Base-by-base conservation (phyloP, 2,797 vertebrate genomes). In the Cottoperca gobio region DNA sequence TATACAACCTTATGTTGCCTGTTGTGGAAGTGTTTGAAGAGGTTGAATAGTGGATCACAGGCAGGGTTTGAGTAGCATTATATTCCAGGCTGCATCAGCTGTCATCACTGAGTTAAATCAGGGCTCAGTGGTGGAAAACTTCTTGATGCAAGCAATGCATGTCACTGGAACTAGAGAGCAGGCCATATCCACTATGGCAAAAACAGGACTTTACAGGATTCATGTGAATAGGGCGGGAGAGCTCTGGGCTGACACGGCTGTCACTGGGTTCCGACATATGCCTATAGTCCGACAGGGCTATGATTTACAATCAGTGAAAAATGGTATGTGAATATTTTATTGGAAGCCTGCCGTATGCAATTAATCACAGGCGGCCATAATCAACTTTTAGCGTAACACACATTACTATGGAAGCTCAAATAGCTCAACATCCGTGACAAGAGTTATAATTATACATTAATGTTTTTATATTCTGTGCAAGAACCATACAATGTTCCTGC, bases 261-360 rank as follows among this genome's bases (percentile, higher is more conserved):
- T 81, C 86, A 73, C 33, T 45, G 26, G 42, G 26, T 53, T 65
- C 65, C 39, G 10, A 86, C 57, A 60, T 57, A 80, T 63, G 21
- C 58, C 70, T 21, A 10, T 59, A 17, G 63, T 61, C 74, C 55
- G 45, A 73, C 79, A 65, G 55, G 65, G 13, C 33, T 35, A 8
- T 70, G 82, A 88, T 85, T 86, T 86, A 86, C 52, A 62, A 64
- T 58, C 49, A 33, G 39, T 37, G 57, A 77, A 63, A 73, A 86
- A 84, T 19, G 55, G 74, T 46, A 24, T 67, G 70, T 81, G 84
- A 86, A 84, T 82, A 78, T 90, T 84, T 80, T 64, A 87, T 85
- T 75, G 70, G 81, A 70, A 82, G 55, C 49, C 9, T 21, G 57
- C 50, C 3, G 0, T 64, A 17, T 64, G 39, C 60, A 39, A 33